These are phyloP conservation scores for Morone chrysops DNA, from an alignment of 2,113 vertebrate species.

Conservation along the genomic window DNA sequence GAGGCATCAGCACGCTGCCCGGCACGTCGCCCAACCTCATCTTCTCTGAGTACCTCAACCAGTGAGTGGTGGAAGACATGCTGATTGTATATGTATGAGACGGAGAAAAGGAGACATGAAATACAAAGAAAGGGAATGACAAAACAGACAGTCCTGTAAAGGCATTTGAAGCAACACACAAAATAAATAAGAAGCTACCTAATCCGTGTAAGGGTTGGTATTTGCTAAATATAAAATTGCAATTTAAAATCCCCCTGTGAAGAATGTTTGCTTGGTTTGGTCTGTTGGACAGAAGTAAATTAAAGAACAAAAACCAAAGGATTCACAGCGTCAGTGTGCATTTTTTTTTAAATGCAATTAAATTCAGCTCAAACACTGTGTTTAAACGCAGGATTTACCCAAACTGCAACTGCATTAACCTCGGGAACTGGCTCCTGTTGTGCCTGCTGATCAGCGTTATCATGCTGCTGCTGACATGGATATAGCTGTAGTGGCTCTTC, in stretches of 20 bases:
- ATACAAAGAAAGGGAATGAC: neutral
- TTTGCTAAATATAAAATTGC: neutral
- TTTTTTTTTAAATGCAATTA: neutral
- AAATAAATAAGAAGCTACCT: neutral
- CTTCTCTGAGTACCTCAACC: constrained; percentile 90
- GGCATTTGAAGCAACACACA: neutral
- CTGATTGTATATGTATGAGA: neutral
- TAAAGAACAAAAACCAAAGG: neutral
- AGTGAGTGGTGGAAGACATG: constrained; percentile 81
- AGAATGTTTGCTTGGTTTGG: neutral
- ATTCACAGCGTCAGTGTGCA: neutral
- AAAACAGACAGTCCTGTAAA: neutral
- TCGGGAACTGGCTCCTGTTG: constrained; percentile 92
- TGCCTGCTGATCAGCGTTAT: constrained; percentile 87
- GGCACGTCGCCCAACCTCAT: constrained; percentile 96
- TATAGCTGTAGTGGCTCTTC: constrained; percentile 94
- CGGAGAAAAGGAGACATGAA: neutral
- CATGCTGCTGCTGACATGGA: constrained; percentile 89
- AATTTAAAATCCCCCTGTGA: neutral
- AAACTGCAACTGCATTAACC: constrained; percentile 88
- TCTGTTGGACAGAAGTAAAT: neutral
- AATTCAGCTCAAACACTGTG: constrained; percentile 16
- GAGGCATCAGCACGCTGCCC: constrained; percentile 91
- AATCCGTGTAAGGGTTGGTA: neutral
- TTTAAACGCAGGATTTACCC: constrained; percentile 87